Evolutionary conservation across 2,888 invertebrate species (phyloP), one percentile per base, ranked within the genome.

Genomic region (Drosophila buzzatii): DNA sequence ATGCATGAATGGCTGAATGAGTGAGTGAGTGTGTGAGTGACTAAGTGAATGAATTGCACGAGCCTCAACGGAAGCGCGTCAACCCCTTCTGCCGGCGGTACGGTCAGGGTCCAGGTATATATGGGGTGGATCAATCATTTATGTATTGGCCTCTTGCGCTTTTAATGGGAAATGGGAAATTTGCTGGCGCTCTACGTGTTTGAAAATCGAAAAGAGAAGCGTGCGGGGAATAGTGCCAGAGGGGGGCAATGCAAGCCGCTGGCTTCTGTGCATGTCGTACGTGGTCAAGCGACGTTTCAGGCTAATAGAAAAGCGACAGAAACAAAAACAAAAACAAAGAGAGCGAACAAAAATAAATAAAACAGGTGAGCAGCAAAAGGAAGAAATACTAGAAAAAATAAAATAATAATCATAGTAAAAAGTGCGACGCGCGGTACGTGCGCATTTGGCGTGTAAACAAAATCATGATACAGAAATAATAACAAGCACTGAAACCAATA

Each of bases 381-480:
- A 18, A 45, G 51, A 61, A n/a, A 56, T 27, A 27, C 27, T 27
- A 27, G 18, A 35, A 63, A n/a, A 49, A 60, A 56, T 52, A 67
- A 67, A 87, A 71, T 75, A 87, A 82, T 82, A 88, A 88, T 82
- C 87, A 90, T 79, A 73, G 72, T 85, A 85, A 85, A 90, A 88
- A 89, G 86, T 77, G 86, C 71, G 78, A 76, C 68, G 84, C 67
- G 61, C 57, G 72, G 68, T 90, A 85, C 85, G 85, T 85, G 85
- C 76, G 85, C 86, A 85, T 90, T 85, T 89, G 90, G 73, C 81
- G 83, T 89, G 89, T 85, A 85, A 85, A 85, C 86, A 85, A 86
- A 89, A 85, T 89, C 90, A 85, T 87, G 90, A 82, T 79, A 81
- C 64, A 70, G 59, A 57, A 70, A 79, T 71, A 71, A 76, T 66